A percentile compares a stretch with the other conserved stretches of the same genome.
Evolutionary conservation across 1,140 invertebrate species (phyloP).

Genomic region (Paralvinella palmiformis): DNA sequence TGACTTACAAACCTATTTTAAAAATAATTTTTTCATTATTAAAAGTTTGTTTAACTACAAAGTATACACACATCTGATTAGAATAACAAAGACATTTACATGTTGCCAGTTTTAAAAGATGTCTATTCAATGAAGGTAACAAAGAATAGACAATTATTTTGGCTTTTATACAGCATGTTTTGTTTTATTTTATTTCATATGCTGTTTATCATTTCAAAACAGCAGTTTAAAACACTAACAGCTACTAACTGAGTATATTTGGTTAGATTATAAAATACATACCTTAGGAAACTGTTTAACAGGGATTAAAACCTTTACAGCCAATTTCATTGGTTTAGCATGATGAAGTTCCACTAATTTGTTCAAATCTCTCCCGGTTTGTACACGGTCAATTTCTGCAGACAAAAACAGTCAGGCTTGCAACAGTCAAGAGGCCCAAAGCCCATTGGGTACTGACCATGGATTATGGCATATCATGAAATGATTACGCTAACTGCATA

Average conservation of each 20-base stretch:
- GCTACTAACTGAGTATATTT: too few species aligned
- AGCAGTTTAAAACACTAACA: neutral
- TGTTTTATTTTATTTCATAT: neutral
- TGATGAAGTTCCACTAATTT: slow-evolving; percentile 5
- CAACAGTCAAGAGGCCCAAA: too few species aligned
- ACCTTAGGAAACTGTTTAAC: slow-evolving; percentile 8
- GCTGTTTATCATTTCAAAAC: neutral
- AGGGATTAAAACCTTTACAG: slow-evolving; percentile 5
- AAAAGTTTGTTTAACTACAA: too few species aligned
- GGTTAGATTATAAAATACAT: too few species aligned
- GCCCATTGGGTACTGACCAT: too few species aligned
- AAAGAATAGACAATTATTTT: neutral
- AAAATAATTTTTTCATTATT: too few species aligned
- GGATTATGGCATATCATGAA: too few species aligned
- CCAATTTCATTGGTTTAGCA: neutral
- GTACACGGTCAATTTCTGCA: slow-evolving; percentile 8
- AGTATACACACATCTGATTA: too few species aligned
- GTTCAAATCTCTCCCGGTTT: slow-evolving; percentile 4
- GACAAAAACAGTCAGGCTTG: too few species aligned
- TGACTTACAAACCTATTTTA: too few species aligned
- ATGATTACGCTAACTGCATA: too few species aligned
- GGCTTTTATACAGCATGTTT: neutral
- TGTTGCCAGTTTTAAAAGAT: neutral
- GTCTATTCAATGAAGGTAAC: neutral
- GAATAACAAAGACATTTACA: neutral